Conservation (phyloP, 2,888 invertebrate species). For the Acrobasis suavella region DNA sequence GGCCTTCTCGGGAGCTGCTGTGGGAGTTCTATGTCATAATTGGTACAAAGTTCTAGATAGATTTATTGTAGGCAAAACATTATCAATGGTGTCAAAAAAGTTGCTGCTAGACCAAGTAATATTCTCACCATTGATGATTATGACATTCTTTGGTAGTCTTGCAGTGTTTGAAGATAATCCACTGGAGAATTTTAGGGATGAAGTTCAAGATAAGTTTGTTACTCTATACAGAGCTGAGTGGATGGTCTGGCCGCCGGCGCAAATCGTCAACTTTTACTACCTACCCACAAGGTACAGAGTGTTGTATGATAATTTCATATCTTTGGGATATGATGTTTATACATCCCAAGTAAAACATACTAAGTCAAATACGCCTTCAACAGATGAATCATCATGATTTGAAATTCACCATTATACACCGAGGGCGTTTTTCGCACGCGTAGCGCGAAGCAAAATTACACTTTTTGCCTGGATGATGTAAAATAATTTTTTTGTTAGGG, state of each 20-base stretch:
- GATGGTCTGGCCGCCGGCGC: conserved; percentile 97
- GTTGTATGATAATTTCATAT: conserved; percentile 93
- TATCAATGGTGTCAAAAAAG: conserved; percentile 88
- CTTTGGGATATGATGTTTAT: conserved; percentile 93
- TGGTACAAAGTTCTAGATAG: conserved; percentile 94
- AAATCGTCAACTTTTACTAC: conserved; percentile 95
- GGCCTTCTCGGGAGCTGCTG: conserved; percentile 89
- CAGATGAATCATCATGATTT: neutral
- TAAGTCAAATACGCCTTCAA: conserved; percentile 34
- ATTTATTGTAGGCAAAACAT: conserved; percentile 87
- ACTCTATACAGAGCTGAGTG: conserved; percentile 94
- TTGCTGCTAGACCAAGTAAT: conserved; percentile 92
- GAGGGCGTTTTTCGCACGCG: too few relatives aligned
- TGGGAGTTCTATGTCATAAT: conserved; percentile 92
- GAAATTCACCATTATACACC: neutral
- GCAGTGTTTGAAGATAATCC: conserved; percentile 88
- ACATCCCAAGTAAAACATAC: conserved; percentile 91
- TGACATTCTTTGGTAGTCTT: conserved; percentile 90
- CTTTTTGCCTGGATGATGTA: neutral
- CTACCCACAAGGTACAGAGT: conserved; percentile 93
- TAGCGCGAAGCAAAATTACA: too few relatives aligned
- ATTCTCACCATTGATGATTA: conserved; percentile 92
- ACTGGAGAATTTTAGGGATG: conserved; percentile 84
- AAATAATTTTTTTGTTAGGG: neutral
- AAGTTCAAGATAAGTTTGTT: conserved; percentile 88